Percentiles rank a stretch among this genome's conserved stretches.
Conservation (phyloP, 92 coral and sea anemone genomes). For the Epizoanthus rinbou region DNA sequence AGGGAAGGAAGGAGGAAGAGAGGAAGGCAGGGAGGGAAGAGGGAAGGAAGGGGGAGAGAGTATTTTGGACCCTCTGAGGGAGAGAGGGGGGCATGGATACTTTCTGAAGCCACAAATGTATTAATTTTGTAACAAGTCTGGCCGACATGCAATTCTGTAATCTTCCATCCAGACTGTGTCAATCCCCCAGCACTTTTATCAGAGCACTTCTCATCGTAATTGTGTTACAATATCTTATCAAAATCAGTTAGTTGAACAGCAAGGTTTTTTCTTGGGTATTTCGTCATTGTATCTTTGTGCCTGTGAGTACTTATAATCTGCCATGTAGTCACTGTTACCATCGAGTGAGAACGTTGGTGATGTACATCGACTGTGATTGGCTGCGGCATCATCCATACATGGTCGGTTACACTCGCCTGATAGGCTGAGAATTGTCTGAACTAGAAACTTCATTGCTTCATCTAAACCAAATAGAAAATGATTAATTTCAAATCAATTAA, state of each 20-base stretch:
- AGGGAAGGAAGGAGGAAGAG: no score
- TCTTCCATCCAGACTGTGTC: no score
- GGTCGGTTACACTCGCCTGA: conserved; percentile 74
- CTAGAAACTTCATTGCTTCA: conserved; percentile 78
- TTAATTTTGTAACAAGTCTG: no score
- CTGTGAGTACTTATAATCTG: conserved; percentile 43
- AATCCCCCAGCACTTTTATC: no score
- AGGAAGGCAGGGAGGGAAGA: no score
- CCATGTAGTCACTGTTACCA: conserved; percentile 59
- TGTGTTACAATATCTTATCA: no score
- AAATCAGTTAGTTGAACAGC: conserved; percentile 34
- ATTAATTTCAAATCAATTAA: neutral
- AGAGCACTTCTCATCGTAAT: no score
- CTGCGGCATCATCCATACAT: conserved; percentile 31
- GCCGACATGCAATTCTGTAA: no score
- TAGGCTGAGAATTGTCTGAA: conserved; percentile 78
- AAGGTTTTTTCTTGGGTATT: conserved; percentile 45
- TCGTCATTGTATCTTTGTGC: neutral
- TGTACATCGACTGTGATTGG: neutral
- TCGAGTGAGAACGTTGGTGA: conserved; percentile 32
- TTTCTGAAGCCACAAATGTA: no score
- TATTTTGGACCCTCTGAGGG: no score
- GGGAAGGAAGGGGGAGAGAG: no score
- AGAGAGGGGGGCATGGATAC: no score
- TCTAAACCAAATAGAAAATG: conserved; percentile 48